These are phyloP conservation scores for Tachuris rubrigastra DNA, from an alignment of 2,113 vertebrate genomes.

Conservation along the genomic window DNA sequence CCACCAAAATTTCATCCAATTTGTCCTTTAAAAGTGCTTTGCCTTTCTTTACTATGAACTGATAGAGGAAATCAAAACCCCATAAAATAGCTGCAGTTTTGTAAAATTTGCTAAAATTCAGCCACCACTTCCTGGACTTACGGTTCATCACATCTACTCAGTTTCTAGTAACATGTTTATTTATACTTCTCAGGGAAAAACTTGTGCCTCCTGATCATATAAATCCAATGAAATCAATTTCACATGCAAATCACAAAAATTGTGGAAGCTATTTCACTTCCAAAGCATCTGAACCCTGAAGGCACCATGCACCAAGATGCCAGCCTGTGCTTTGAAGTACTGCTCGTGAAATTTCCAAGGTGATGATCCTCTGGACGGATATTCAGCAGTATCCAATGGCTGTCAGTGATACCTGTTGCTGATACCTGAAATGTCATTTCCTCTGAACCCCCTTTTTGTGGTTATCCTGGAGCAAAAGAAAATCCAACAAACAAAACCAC, in stretches of 20 bases:
- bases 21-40: neutral
- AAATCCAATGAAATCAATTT: neutral
- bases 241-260: neutral
- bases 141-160: neutral
- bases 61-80: neutral
- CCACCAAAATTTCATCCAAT: neutral
- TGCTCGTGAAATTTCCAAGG: neutral
- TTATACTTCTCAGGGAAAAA: neutral
- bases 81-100: neutral
- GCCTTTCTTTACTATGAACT: neutral
- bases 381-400: neutral
- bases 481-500: neutral
- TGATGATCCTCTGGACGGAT: neutral
- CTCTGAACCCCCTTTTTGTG: neutral
- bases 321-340: neutral
- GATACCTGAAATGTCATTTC: accelerated
- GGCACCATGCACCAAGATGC: neutral
- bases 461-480: neutral
- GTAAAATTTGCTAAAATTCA: neutral
- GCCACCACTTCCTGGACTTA: neutral
- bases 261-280: neutral
- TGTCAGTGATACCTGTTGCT: neutral
- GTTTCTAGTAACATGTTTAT: neutral
- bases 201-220: neutral
- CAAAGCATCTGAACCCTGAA: neutral